phyloP scores from a whole-genome alignment of 2,888 invertebrate genomes.

The Pammene fasciana region DNA sequence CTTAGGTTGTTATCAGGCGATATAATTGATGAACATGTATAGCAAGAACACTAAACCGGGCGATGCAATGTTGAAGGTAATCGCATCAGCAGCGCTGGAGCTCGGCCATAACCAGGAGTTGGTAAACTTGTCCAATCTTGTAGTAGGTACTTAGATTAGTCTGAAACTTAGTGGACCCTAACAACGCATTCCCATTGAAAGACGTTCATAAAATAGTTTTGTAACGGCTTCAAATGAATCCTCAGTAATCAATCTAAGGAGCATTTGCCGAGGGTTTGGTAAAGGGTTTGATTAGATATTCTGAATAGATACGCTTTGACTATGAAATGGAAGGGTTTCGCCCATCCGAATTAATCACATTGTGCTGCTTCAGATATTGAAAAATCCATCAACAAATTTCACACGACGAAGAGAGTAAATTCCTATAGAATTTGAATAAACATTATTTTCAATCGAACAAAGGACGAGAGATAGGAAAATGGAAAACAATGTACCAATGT shows the following conservation, averaged over 20 bases:
- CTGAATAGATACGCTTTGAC: conserved; percentile 48
- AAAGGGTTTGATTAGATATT: conserved; percentile 45
- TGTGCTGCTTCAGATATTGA: conserved; percentile 28
- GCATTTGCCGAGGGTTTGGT: conserved; percentile 48
- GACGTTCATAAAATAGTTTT: conserved; percentile 59
- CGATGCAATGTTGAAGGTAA: conserved; percentile 9
- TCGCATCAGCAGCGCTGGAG: conserved; percentile 4
- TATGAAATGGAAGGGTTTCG: conserved; percentile 36
- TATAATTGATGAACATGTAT: conserved; percentile 20
- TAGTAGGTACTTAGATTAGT: conserved; percentile 73
- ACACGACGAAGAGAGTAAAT: conserved; percentile 4
- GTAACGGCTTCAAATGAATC: conserved; percentile 52
- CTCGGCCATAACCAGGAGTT: conserved; percentile 55
- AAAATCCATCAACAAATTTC: conserved; percentile 23
- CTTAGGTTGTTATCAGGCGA: conserved; percentile 1
- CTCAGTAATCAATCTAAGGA: conserved; percentile 56
- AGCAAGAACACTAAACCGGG: conserved; percentile 15
- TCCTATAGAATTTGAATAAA: conserved; percentile 22
- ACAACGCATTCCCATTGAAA: conserved; percentile 53
- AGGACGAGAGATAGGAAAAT: conserved; percentile 19
- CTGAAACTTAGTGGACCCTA: conserved; percentile 64
- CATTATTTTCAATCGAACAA: conserved; percentile 27
- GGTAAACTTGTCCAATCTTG: conserved; percentile 66
- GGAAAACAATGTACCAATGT: conserved; percentile 28
- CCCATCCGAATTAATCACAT: conserved; percentile 33